Conservation (phyloP, 2,888 invertebrate genomes). For the Nomada flava region DNA sequence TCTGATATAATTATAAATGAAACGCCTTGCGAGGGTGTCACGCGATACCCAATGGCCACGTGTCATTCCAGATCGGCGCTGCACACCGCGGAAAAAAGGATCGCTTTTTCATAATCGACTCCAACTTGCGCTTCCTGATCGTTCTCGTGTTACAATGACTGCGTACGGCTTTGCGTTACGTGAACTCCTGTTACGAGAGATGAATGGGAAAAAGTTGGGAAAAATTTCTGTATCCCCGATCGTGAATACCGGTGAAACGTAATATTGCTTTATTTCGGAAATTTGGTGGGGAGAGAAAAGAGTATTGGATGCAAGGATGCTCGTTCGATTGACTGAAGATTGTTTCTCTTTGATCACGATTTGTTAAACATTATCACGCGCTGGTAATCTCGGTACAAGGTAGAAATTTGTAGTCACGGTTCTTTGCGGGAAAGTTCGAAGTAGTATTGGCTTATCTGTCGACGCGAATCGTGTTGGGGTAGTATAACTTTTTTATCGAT, state of each 20-base stretch:
- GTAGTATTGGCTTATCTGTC: constrained; percentile 17
- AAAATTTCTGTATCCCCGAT: too few relatives aligned
- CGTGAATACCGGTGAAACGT: too few relatives aligned
- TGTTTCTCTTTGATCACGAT: too few relatives aligned
- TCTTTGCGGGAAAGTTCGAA: constrained; percentile 1
- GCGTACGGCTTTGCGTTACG: background rate
- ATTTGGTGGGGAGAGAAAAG: too few relatives aligned
- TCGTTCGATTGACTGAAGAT: too few relatives aligned
- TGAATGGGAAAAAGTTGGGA: background rate
- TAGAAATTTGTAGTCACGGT: constrained; percentile 9
- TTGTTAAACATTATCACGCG: too few relatives aligned
- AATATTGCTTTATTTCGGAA: too few relatives aligned
- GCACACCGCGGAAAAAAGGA: constrained; percentile 60
- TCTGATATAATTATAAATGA: constrained; percentile 59
- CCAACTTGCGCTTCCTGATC: constrained; percentile 12
- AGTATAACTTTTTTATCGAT: constrained; percentile 24
- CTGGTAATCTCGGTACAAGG: background rate
- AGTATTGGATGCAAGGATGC: too few relatives aligned
- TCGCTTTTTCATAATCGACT: constrained; percentile 52
- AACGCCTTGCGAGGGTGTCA: constrained; percentile 54
- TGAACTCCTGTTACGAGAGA: constrained; percentile 9
- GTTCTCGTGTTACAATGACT: constrained; percentile 9
- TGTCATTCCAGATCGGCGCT: constrained; percentile 58
- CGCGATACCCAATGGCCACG: constrained; percentile 56
- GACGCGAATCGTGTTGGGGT: constrained; percentile 11